phyloP scores from a whole-genome alignment of 2,797 vertebrate genomes.

The Labroides dimidiatus region DNA sequence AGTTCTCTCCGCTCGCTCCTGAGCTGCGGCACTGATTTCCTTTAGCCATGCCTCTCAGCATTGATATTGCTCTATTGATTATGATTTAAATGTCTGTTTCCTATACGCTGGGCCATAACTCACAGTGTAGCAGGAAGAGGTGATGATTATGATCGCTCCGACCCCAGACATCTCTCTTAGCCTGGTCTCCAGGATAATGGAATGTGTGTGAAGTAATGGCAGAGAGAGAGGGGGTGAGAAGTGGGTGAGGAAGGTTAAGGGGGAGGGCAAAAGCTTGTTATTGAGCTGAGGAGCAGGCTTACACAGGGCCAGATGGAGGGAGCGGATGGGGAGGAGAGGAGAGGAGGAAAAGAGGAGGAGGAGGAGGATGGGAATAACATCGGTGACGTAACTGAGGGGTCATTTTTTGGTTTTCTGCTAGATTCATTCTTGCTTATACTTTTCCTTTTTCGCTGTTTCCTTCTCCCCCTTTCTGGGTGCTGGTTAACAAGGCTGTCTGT shows the following conservation, averaged over 20 bases:
- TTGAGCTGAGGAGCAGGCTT: constrained; percentile 72
- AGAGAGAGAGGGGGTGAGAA: constrained; percentile 62
- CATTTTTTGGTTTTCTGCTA: constrained; percentile 46
- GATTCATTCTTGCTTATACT: constrained; percentile 54
- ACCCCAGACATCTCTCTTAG: constrained; percentile 76
- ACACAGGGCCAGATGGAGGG: constrained; percentile 67
- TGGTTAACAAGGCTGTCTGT: constrained; percentile 87
- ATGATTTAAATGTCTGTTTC: constrained; percentile 85
- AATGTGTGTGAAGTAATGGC: constrained; percentile 77
- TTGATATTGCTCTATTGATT: constrained; percentile 82
- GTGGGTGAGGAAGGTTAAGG: constrained; percentile 49
- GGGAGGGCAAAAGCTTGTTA: constrained; percentile 72
- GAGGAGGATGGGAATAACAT: constrained; percentile 58
- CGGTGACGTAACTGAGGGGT: constrained; percentile 76
- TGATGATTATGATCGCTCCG: constrained; percentile 76
- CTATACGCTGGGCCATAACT: constrained; percentile 74
- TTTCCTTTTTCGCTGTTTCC: constrained; percentile 56
- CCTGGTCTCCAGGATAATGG: constrained; percentile 75
- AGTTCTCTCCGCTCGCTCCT: constrained; percentile 46
- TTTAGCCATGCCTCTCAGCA: constrained; percentile 67
- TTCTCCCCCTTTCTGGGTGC: constrained; percentile 70
- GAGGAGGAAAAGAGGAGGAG: constrained; percentile 54
- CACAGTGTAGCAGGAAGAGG: constrained; percentile 69
- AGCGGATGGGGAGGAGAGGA: constrained; percentile 62
- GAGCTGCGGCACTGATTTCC: constrained; percentile 67